A percentile compares a stretch with the other conserved stretches of the same genome.
Evolutionary conservation across 2,797 vertebrate species (phyloP).

Genomic region (Etheostoma perlongum): DNA sequence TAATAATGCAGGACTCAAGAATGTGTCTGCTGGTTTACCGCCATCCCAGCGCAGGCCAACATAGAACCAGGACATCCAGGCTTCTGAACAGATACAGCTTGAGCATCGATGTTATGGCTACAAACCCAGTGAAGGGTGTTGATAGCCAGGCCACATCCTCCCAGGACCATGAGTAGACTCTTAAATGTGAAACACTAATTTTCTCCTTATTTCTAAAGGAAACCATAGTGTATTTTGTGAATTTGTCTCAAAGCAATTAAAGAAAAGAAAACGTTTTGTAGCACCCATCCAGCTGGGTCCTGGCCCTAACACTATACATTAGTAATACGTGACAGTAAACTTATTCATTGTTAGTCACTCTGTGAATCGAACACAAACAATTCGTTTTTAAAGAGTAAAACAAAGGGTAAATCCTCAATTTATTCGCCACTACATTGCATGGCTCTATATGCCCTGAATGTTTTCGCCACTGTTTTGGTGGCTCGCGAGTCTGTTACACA

Average conservation of each 20-base stretch:
- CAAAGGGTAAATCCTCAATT: background rate
- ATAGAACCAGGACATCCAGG: constrained; percentile 38
- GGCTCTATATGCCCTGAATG: background rate
- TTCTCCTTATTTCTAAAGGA: background rate
- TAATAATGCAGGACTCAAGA: constrained; percentile 61
- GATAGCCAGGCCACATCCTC: constrained; percentile 49
- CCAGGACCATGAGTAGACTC: background rate
- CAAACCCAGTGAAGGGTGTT: constrained; percentile 41
- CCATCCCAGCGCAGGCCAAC: constrained; percentile 41
- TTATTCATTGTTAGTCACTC: background rate
- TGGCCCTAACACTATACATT: background rate
- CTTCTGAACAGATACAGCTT: constrained; percentile 28
- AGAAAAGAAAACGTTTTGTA: background rate
- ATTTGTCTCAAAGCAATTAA: background rate
- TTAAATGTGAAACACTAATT: constrained; percentile 44
- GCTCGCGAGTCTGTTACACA: rapidly evolving
- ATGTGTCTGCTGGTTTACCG: constrained; percentile 67
- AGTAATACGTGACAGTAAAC: background rate
- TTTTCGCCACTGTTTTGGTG: background rate
- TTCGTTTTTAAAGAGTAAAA: background rate
- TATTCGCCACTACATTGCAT: background rate
- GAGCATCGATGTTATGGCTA: constrained; percentile 62
- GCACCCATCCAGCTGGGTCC: background rate
- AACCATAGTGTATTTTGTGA: constrained; percentile 2
- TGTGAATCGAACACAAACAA: background rate